A percentile compares a stretch with the other conserved stretches of the same genome.
Evolutionary conservation across 2,888 invertebrate genomes (phyloP).

Genomic region (Caenorhabditis afra): DNA sequence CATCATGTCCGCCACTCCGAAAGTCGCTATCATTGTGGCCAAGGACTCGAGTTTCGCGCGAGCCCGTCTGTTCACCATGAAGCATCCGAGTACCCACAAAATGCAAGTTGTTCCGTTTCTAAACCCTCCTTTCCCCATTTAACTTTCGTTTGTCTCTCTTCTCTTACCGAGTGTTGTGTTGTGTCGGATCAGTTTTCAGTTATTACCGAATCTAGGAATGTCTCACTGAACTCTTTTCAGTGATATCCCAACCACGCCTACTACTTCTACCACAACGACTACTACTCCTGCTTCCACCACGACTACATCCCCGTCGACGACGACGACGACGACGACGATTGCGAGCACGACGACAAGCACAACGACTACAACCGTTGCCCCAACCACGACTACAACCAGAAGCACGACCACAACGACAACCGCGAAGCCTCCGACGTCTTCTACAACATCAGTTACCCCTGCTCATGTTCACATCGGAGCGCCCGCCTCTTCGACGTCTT

Average conservation of each 20-base stretch:
- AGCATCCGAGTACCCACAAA: slow-evolving; percentile 53
- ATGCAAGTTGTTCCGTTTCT: slow-evolving; percentile 54
- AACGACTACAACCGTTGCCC: slow-evolving; percentile 16
- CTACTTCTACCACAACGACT: slow-evolving; percentile 54
- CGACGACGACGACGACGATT: slow-evolving; percentile 14
- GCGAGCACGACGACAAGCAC: slow-evolving; percentile 27
- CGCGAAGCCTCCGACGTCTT: slow-evolving; percentile 25
- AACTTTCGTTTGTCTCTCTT: neutral
- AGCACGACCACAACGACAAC: slow-evolving; percentile 25
- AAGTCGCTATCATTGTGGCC: slow-evolving; percentile 54
- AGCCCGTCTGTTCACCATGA: slow-evolving; percentile 54
- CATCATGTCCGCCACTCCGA: slow-evolving; percentile 47
- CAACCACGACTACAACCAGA: slow-evolving; percentile 32
- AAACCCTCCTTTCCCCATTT: neutral
- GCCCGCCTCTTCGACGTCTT: slow-evolving; percentile 24
- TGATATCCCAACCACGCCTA: slow-evolving; percentile 45
- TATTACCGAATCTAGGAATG: too few species aligned
- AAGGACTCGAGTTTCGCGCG: slow-evolving; percentile 47
- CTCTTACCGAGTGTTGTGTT: slow-evolving; percentile 3
- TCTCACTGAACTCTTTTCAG: slow-evolving; percentile 13
- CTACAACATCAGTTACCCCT: slow-evolving; percentile 10
- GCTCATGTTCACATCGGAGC: slow-evolving; percentile 16
- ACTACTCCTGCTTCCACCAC: slow-evolving; percentile 28
- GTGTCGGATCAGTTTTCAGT: neutral
- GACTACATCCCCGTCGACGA: neutral